These are phyloP conservation scores for Phylloscopus trochiloides DNA, from an alignment of 2,113 vertebrate genomes.

Conservation along the genomic window DNA sequence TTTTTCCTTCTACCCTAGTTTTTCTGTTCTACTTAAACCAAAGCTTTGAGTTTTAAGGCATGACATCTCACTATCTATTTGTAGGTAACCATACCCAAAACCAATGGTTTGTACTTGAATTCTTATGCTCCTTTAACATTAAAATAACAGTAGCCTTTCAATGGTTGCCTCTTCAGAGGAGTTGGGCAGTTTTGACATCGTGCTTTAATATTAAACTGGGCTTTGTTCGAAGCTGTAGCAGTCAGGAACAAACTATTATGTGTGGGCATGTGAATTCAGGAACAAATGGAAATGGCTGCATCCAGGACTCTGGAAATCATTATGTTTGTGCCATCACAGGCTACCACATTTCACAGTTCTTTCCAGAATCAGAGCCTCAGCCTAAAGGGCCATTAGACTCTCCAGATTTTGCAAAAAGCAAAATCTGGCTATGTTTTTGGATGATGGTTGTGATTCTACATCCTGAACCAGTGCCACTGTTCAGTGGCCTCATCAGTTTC, in stretches of 20 bases:
- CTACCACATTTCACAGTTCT: not conserved
- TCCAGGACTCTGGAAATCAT: conserved; percentile 34
- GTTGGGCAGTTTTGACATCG: not conserved
- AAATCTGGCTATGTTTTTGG: not conserved
- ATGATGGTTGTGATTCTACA: not conserved
- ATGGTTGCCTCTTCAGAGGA: not conserved
- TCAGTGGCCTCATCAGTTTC: not conserved
- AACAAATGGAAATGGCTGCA: conserved; percentile 17
- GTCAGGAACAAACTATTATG: not conserved
- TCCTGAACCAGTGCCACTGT: not conserved
- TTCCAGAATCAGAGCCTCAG: not conserved
- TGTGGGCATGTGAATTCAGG: not conserved
- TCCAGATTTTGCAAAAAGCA: not conserved
- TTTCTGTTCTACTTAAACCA: conserved; percentile 31
- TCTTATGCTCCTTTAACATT: not conserved
- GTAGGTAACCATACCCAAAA: not conserved
- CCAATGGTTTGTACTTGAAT: not conserved
- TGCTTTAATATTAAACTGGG: not conserved
- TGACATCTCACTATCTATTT: not conserved
- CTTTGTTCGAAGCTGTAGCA: not conserved
- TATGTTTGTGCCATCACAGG: not conserved
- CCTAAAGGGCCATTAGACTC: not conserved
- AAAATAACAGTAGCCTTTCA: not conserved
- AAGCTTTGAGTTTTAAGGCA: not conserved
- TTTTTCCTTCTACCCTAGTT: not conserved